Conservation (phyloP, 2,113 vertebrate genomes). For the Electrona antarctica region DNA sequence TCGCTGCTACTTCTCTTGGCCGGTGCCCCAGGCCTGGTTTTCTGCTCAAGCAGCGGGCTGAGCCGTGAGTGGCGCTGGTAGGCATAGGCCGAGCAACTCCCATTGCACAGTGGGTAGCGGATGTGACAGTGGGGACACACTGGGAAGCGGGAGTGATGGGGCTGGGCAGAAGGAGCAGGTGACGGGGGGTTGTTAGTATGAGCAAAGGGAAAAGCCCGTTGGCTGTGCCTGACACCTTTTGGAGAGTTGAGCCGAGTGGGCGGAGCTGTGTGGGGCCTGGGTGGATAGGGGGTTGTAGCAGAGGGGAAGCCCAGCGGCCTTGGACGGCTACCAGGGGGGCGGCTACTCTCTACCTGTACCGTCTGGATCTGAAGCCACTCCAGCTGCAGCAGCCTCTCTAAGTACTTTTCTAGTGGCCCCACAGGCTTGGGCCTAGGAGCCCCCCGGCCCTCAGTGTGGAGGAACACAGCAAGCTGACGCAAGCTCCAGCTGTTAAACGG, state of each 20-base stretch:
- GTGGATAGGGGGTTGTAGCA: conserved; percentile 54
- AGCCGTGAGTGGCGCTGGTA: conserved; percentile 82
- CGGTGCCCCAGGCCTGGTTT: conserved; percentile 47
- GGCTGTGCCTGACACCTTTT: conserved; percentile 74
- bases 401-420: conserved; percentile 84
- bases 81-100: conserved; percentile 76
- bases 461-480: conserved; percentile 82
- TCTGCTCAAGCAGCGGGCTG: conserved; percentile 76
- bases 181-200: conserved; percentile 72
- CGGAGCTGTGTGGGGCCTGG: conserved; percentile 80
- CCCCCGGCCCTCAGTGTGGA: conserved; percentile 78
- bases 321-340: conserved; percentile 55
- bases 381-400: conserved; percentile 87
- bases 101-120: conserved; percentile 79
- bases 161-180: conserved; percentile 56
- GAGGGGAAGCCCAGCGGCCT: conserved; percentile 59
- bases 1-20: conserved; percentile 79
- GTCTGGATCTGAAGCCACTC: conserved; percentile 94
- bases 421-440: conserved; percentile 78
- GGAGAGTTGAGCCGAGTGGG: conserved; percentile 79
- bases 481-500: conserved; percentile 93
- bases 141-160: conserved; percentile 61
- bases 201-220: conserved; percentile 69
- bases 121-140: conserved; percentile 78
- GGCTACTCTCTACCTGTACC: conserved; percentile 82